These are phyloP conservation scores for Itoplectis maculator DNA, from an alignment of 2,888 invertebrate genomes.

Conservation along the genomic window DNA sequence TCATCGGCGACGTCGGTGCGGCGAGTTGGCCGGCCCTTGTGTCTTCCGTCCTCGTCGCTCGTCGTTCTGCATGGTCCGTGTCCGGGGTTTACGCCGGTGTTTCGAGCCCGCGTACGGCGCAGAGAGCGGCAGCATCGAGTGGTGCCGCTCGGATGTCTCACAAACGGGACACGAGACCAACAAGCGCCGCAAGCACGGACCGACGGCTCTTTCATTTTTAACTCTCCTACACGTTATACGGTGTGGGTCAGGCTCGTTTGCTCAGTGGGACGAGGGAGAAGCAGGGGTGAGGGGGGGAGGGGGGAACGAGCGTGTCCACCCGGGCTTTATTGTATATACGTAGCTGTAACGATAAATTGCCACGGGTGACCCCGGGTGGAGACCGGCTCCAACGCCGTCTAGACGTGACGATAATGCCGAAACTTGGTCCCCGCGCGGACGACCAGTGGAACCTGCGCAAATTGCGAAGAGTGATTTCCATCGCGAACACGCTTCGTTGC, in stretches of 20 bases:
- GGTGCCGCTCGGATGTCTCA: background rate
- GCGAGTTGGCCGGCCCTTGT: conserved; percentile 12
- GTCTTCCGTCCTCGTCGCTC: conserved; percentile 3
- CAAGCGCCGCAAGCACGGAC: conserved; percentile 41
- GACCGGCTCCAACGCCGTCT: conserved; percentile 54
- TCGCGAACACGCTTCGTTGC: conserved; percentile 32
- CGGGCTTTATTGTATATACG: conserved; percentile 15
- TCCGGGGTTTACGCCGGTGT: conserved; percentile 9
- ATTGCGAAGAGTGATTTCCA: conserved; percentile 66
- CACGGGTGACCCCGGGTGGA: conserved; percentile 51
- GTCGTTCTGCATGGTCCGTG: conserved; percentile 4
- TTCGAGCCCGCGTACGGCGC: conserved; percentile 17
- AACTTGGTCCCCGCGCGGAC: conserved; percentile 43
- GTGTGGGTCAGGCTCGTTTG: conserved; percentile 64
- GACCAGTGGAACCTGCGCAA: conserved; percentile 47
- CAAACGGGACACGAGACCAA: conserved; percentile 50
- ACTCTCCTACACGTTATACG: conserved; percentile 62
- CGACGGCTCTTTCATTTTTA: conserved; percentile 69
- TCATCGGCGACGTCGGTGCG: background rate
- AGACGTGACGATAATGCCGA: conserved; percentile 70
- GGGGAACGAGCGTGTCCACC: conserved; percentile 23
- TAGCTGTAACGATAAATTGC: conserved; percentile 67
- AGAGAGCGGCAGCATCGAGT: conserved; percentile 5
- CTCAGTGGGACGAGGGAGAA: conserved; percentile 36
- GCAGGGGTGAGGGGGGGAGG: too few relatives aligned